Evolutionary conservation across 2,113 vertebrate genomes (phyloP), one percentile per base, ranked within the genome.

Genomic region (Nannobrachium achirus): DNA sequence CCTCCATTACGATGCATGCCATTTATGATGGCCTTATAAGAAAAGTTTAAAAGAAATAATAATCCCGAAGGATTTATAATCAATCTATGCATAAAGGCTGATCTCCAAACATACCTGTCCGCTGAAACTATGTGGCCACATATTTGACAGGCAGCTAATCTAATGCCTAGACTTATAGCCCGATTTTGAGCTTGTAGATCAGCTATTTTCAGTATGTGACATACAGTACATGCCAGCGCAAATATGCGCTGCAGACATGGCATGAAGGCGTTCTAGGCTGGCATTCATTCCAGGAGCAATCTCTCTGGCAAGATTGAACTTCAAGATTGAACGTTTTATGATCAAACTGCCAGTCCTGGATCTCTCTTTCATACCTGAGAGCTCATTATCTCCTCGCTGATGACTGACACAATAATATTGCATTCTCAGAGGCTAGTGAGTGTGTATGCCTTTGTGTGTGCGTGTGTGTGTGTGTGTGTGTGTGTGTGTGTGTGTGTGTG

Each of bases 361-460:
- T 33, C 42, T 39, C 3, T 14, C 45, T 14, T 48, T 56, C 55
- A 50, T 19, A 55, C 48, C 45, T 15, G 25, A 10, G 18, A 40
- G 14, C 41, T 72, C 61, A 56, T 67, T 64, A 63, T 42, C 64
- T n/a, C 44, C 63, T 14, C 8, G 15, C 18, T 25, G 39, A 63
- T 63, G 59, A 70, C 49, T 44, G 64, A 56, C 67, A 48, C 40
- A 72, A 50, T 60, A 40, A 62, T 20, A 52, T 10, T 64, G 48
- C 25, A 52, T 41, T 51, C 49, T 59, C 25, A 33, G 20, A 48
- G 46, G 33, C 70, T 33, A 11, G 50, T 56, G 14, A 46, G 56
- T 15, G 45, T 38, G 10, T 71, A n/a, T 33, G 46, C 10, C 10
- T 7, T 10, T 7, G 10, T 46, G 44, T 46, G 4, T 16, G 15